These are phyloP conservation scores for Venustoraphidia nigricollis DNA, from an alignment of 2,888 invertebrate genomes.

Conservation along the genomic window DNA sequence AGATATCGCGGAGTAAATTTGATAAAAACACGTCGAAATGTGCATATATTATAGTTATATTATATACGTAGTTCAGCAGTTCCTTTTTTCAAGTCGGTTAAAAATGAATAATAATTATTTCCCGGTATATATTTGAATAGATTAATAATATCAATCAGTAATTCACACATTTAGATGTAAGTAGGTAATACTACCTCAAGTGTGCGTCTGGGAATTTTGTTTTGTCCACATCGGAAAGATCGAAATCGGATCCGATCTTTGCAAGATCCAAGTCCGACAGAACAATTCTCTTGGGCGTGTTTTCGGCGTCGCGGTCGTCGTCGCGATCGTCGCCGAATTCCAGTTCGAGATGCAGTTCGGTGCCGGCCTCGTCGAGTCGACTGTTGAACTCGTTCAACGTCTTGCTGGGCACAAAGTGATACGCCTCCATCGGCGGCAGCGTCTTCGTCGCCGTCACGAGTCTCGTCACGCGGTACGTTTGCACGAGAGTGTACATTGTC, in stretches of 20 bases:
- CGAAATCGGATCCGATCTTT: constrained; percentile 55
- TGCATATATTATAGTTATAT: no score
- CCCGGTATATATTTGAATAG: no score
- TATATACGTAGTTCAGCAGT: no score
- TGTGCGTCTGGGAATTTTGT: constrained; percentile 38
- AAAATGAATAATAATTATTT: no score
- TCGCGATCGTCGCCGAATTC: constrained; percentile 74
- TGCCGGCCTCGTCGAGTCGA: constrained; percentile 75
- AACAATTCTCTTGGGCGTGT: constrained; percentile 30
- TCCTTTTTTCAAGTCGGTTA: no score
- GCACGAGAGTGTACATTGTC: constrained; percentile 65
- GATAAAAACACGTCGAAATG: no score
- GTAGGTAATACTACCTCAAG: no score
- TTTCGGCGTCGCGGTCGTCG: constrained; percentile 34
- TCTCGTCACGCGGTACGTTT: constrained; percentile 76
- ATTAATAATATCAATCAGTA: no score
- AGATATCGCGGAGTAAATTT: no score
- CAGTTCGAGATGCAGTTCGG: constrained; percentile 69
- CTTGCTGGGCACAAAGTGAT: constrained; percentile 74
- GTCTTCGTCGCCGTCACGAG: constrained; percentile 84
- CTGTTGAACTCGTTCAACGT: constrained; percentile 80
- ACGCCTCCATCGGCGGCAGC: constrained; percentile 71
- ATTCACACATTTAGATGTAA: no score
- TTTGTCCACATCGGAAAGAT: constrained; percentile 53
- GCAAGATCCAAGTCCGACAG: constrained; percentile 55